Evolutionary conservation across 2,113 vertebrate genomes (phyloP).

Genomic region (Dasyornis broadbenti): DNA sequence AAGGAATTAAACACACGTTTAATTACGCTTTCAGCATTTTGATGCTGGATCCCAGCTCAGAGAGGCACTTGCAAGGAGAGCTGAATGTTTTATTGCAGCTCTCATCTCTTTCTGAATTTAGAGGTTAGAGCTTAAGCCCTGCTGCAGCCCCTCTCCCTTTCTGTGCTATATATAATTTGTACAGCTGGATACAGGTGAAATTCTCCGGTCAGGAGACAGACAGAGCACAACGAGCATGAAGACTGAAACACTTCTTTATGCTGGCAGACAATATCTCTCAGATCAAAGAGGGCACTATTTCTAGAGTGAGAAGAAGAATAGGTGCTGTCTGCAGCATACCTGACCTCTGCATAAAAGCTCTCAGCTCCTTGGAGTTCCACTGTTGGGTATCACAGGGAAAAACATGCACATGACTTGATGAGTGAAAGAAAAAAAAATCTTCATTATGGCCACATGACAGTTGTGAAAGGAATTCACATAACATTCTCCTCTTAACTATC

Average conservation of each 20-base stretch:
- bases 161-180: neutral
- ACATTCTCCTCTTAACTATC: neutral
- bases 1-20: neutral
- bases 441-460: neutral
- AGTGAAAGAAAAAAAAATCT: conserved; percentile 11
- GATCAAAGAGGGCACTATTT: conserved; percentile 35
- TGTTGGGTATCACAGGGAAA: neutral
- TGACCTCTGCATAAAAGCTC: conserved; percentile 43
- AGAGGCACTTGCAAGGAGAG: neutral
- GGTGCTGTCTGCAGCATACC: neutral
- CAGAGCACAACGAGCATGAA: neutral
- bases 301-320: neutral
- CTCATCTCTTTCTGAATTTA: neutral
- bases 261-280: conserved; percentile 4
- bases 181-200: neutral
- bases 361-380: conserved; percentile 6
- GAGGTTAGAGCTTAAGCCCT: neutral
- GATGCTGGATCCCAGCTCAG: neutral
- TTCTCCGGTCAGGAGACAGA: conserved; percentile 13
- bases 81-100: neutral
- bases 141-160: neutral
- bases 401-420: neutral
- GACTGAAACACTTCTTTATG: neutral
- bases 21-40: neutral
- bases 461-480: neutral